Base-by-base conservation (phyloP, 2,888 invertebrate genomes). In the Hermaeophaga mercurialis region DNA sequence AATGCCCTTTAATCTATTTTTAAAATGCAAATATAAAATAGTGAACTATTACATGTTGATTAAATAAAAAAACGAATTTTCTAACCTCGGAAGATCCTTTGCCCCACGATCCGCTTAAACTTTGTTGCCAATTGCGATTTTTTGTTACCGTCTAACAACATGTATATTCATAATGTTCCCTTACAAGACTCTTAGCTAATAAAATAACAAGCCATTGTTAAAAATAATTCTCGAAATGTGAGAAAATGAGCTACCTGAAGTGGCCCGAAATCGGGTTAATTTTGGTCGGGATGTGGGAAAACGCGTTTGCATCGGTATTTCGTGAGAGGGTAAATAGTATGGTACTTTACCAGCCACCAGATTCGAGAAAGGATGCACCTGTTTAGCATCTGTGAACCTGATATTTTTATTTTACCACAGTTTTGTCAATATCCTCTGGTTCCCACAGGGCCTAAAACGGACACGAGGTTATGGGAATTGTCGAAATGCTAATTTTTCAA, bases 241-340 rank as follows among this genome's bases (percentile, higher is more conserved):
- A 36, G 36, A 36, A 36, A 36, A 17, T 36, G 17, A 36, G 17
- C 17, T 45, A 31, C 36, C 17, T 36, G 17, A 3, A 15, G 1
- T 2, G 15, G 17, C 33, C 54, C 22, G 24, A 41, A 55, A 44
- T 55, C 44, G 41, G 48, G 48, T 55, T 48, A 55, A 48, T 48
- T 48, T 34, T 28, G 19, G 24, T 31, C 18, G 26, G 43, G 34
- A 44, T 48, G 55, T 55, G 55, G 64, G 66, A 66, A 66, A 62
- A 56, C 53, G 54, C 56, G 63, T 66, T 66, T 64, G 67, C 66
- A 67, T 65, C 66, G 63, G 63, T 63, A 61, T 66, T 12, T 11
- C 66, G 67, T 69, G 69, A 67, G 68, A 68, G 69, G 68, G 67
- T 65, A 68, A 69, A 68, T 67, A 66, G 60, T 63, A 57, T 60